A percentile compares a stretch with the other conserved stretches of the same genome.
phyloP scores from a whole-genome alignment of 2,888 invertebrate species.

The Acleris emargana region DNA sequence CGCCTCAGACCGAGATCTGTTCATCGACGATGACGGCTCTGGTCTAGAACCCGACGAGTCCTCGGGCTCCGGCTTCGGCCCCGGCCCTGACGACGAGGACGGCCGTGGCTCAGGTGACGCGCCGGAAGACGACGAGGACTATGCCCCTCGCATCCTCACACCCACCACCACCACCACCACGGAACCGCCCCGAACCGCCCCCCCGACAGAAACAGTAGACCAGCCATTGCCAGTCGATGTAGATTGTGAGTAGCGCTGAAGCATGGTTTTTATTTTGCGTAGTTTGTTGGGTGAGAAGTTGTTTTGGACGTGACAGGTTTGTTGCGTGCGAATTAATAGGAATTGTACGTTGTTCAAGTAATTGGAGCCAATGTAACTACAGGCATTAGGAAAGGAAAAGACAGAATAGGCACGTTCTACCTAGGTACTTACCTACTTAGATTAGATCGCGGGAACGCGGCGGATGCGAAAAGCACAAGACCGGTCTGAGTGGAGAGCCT shows the following conservation, averaged over 20 bases:
- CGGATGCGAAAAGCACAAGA: too few species aligned
- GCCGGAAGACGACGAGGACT: constrained; percentile 76
- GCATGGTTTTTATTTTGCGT: constrained; percentile 79
- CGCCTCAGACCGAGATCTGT: constrained; percentile 85
- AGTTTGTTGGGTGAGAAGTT: constrained; percentile 49
- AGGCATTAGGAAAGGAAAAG: too few species aligned
- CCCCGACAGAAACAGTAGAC: constrained; percentile 17
- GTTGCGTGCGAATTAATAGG: too few species aligned
- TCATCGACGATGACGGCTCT: constrained; percentile 90
- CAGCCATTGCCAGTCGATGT: constrained; percentile 18
- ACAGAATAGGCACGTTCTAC: too few species aligned
- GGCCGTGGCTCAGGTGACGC: constrained; percentile 75
- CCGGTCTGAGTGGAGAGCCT: too few species aligned
- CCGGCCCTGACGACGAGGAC: constrained; percentile 91
- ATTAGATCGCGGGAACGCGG: too few species aligned
- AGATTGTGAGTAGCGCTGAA: constrained; percentile 81
- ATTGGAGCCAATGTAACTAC: too few species aligned
- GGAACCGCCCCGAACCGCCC: constrained; percentile 28
- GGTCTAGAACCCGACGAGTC: constrained; percentile 92
- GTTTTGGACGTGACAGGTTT: background rate
- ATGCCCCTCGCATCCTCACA: constrained; percentile 45
- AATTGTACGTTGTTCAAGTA: too few species aligned
- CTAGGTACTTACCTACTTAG: too few species aligned
- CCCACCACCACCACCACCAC: constrained; percentile 44
- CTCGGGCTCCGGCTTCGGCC: constrained; percentile 92